Evolutionary conservation across 2,113 vertebrate species (phyloP), one percentile per base, ranked within the genome.

Genomic region (Gallinago jamesoni): DNA sequence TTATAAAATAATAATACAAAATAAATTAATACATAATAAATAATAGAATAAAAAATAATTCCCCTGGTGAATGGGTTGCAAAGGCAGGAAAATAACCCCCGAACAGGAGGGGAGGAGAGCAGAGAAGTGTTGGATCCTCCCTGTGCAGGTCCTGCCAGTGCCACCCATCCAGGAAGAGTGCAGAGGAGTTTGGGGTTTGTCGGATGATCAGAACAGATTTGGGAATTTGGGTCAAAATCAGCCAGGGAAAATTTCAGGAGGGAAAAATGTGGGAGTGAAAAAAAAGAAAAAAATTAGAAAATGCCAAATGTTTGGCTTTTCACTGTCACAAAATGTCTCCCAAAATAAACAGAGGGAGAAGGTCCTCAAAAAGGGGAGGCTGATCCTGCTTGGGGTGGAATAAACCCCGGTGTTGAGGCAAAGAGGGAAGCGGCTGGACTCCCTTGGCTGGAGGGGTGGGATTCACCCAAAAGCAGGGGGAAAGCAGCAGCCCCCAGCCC

Each of bases 141-240:
- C 16, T 14, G 3, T 14, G 4, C 6, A 3, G 25, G n/a, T n/a
- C 39, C 66, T 52, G 55, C 31, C 48, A 6, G 20, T 33, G 41
- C 47, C 7, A 0, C 13, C 22, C 0, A 1, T 11, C 21, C 30
- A 41, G 18, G 24, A 67, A 52, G 9, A 27, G 2, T 0, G 2
- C 5, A 30, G 77, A 50, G 28, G 24, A 59, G 11, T 53, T 45
- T 16, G 50, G 48, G 41, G 28, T 4, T 9, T 39, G 25, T 30
- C 12, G 87, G 41, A 5, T 76, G 57, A 20, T 48, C 37, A 7
- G n/a, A 18, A 8, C 24, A 23, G n/a, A 2, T 3, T 43, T 60
- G 48, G 30, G 77, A 53, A 31, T 59, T 82, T 12, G 25, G 56
- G 66, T 56, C 35, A 45, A 48, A 73, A 68, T 57, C 62, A 82